These are phyloP conservation scores for Patella vulgata DNA, from an alignment of 1,140 invertebrate species.

Conservation along the genomic window DNA sequence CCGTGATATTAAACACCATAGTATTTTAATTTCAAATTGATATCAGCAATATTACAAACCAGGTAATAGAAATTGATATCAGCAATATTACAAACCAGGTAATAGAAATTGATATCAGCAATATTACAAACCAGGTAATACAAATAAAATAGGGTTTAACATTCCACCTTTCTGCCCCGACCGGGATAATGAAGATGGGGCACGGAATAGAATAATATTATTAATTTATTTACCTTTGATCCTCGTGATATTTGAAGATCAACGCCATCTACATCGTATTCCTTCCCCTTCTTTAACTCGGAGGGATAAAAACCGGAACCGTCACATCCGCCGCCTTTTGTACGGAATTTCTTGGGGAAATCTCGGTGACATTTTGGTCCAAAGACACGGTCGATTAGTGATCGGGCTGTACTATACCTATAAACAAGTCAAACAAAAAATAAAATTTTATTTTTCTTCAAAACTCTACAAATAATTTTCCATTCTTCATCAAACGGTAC, in stretches of 20 bases:
- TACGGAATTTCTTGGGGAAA: conserved; percentile 27
- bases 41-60: too few species aligned
- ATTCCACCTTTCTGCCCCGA: too few species aligned
- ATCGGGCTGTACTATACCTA: conserved; percentile 31
- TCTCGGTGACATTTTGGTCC: conserved; percentile 39
- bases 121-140: too few species aligned
- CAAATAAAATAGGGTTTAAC: too few species aligned
- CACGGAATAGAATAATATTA: too few species aligned
- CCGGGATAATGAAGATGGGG: too few species aligned
- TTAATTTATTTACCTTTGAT: background rate
- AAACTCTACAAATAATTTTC: background rate
- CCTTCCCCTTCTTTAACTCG: conserved; percentile 13
- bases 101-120: too few species aligned
- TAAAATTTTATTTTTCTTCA: background rate
- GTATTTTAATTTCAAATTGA: too few species aligned
- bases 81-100: too few species aligned
- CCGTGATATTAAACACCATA: too few species aligned
- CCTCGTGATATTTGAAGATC: conserved; percentile 15
- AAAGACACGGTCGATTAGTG: conserved; percentile 38
- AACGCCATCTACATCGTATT: conserved; percentile 32
- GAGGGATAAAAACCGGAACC: conserved; percentile 34
- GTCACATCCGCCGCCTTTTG: conserved; percentile 23
- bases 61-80: too few species aligned
- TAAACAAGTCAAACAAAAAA: background rate
- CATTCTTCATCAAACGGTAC: background rate